Percentiles rank a stretch among this genome's conserved stretches.
phyloP scores from a whole-genome alignment of 2,797 vertebrate species.

The Nyctalus aviator region DNA sequence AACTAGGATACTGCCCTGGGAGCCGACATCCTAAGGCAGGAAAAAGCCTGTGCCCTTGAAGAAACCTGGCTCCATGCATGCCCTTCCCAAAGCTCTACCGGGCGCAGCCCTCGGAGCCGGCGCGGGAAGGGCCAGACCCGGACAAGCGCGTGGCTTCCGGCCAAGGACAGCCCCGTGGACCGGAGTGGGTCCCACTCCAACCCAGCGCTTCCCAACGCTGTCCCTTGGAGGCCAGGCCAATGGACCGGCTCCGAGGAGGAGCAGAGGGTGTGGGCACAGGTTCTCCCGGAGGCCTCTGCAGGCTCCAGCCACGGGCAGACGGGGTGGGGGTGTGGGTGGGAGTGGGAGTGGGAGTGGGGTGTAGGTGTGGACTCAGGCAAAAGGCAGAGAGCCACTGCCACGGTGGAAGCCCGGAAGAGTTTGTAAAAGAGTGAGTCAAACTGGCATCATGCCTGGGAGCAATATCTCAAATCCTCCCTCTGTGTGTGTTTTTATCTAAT shows the following conservation, averaged over 20 bases:
- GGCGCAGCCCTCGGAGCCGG: neutral
- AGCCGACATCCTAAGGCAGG: neutral
- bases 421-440: too few relatives aligned
- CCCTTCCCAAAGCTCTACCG: neutral
- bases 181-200: neutral
- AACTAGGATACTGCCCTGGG: neutral
- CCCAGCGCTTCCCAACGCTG: neutral
- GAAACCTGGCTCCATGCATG: neutral
- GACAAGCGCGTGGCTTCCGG: neutral
- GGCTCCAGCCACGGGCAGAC: accelerated
- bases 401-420: neutral
- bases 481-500: too few relatives aligned
- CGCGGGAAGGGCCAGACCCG: neutral
- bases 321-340: neutral
- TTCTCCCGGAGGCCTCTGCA: neutral
- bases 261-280: neutral
- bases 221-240: neutral
- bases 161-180: accelerated
- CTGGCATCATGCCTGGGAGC: too few relatives aligned
- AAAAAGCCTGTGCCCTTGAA: neutral
- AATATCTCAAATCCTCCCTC: too few relatives aligned
- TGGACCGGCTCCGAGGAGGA: neutral
- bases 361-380: accelerated
- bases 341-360: too few relatives aligned
- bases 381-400: neutral